Conservation (phyloP, 2,113 vertebrate genomes). For the Mobula hypostoma region DNA sequence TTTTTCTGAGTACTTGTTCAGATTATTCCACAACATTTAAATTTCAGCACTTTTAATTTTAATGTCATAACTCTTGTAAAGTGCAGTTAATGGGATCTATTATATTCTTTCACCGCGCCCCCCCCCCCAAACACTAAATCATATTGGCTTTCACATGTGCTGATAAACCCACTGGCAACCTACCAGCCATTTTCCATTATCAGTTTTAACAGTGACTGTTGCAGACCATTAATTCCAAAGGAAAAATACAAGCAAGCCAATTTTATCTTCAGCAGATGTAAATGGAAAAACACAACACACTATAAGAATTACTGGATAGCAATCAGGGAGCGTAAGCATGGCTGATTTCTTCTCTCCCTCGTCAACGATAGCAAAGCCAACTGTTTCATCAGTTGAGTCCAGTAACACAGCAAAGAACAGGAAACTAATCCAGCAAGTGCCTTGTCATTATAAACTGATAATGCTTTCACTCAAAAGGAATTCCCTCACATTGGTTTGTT, state of each 20-base stretch:
- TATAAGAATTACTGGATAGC: background rate
- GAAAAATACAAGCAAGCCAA: constrained; percentile 6
- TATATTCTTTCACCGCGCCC: no score
- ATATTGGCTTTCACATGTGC: background rate
- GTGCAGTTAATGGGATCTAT: background rate
- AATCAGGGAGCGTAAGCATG: background rate
- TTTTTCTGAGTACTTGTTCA: background rate
- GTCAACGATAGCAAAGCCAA: background rate
- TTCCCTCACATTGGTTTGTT: background rate
- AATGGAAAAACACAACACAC: background rate
- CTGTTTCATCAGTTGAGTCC: background rate
- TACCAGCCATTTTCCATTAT: background rate
- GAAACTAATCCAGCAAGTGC: background rate
- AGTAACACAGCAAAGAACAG: background rate
- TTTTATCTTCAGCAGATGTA: background rate
- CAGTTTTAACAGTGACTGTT: background rate
- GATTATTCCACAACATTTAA: background rate
- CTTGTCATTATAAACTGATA: background rate
- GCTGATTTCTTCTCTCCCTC: background rate
- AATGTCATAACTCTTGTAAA: background rate
- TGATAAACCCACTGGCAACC: background rate
- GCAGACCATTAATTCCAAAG: background rate
- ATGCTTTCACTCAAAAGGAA: background rate
- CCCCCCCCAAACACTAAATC: background rate
- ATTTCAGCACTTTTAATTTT: background rate